Conservation (phyloP, 2,113 vertebrate species). For the Theristicus caerulescens region DNA sequence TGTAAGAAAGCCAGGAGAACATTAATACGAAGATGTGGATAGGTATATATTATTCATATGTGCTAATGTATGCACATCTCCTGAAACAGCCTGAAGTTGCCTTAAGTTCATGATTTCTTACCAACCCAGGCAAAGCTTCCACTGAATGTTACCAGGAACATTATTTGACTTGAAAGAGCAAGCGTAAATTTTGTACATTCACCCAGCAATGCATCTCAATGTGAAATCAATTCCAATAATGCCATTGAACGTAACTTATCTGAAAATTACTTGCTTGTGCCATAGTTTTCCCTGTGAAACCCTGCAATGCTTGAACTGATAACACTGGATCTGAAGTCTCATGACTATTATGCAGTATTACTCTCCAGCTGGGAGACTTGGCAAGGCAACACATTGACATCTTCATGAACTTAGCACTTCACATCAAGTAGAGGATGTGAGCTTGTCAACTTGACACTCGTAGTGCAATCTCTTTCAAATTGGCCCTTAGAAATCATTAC, state of each 20-base stretch:
- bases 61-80: background rate
- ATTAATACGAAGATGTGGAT: background rate
- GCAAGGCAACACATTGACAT: constrained; percentile 22
- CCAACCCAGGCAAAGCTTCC: background rate
- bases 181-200: background rate
- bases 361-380: constrained; percentile 51
- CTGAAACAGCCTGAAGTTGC: background rate
- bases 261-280: background rate
- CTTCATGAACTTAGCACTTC: constrained; percentile 62
- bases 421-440: constrained; percentile 39
- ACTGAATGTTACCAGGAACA: background rate
- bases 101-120: background rate
- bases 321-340: background rate
- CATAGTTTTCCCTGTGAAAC: background rate
- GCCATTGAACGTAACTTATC: background rate
- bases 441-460: constrained; percentile 32
- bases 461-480: constrained; percentile 1
- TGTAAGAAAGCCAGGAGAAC: background rate
- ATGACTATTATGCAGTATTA: background rate
- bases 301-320: background rate
- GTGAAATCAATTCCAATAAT: background rate
- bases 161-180: background rate
- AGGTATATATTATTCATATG: background rate
- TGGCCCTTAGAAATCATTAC: constrained; percentile 43
- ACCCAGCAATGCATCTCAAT: background rate